Conservation (phyloP, 92 coral and sea anemone species). For the Parazoanthus darwini region DNA sequence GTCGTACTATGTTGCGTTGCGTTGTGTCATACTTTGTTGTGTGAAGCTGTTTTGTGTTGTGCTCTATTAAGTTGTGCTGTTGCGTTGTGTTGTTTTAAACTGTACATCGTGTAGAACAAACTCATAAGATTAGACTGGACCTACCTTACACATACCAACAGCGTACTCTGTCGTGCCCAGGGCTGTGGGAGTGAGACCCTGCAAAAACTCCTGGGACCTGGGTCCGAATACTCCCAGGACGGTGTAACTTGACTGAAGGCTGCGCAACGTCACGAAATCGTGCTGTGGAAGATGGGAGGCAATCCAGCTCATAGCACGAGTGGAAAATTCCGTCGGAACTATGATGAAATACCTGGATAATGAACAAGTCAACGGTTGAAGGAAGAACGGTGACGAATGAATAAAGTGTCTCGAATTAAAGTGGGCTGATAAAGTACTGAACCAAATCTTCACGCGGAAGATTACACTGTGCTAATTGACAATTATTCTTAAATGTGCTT, state of each 20-base stretch:
- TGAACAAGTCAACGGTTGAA: neutral
- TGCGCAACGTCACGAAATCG: constrained; percentile 26
- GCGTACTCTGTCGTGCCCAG: constrained; percentile 10
- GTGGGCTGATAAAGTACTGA: too few relatives aligned
- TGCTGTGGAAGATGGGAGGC: constrained; percentile 10
- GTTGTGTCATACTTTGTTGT: neutral
- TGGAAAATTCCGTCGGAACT: neutral
- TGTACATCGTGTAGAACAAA: too few relatives aligned
- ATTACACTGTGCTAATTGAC: too few relatives aligned
- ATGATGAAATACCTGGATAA: neutral
- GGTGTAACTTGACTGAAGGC: constrained; percentile 22
- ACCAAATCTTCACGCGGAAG: too few relatives aligned
- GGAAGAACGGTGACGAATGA: too few relatives aligned
- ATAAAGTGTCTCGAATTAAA: too few relatives aligned
- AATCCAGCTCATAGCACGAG: neutral
- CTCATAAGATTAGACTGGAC: neutral
- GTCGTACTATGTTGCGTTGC: neutral
- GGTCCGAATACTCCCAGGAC: constrained; percentile 34
- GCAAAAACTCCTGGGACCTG: constrained; percentile 23
- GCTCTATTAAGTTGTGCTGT: too few relatives aligned
- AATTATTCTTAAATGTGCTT: too few relatives aligned
- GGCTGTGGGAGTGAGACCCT: constrained; percentile 14
- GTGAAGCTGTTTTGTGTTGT: too few relatives aligned
- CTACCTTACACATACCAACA: constrained; percentile 12
- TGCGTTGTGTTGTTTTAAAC: too few relatives aligned